These are phyloP conservation scores for Polyodon spathula DNA, from an alignment of 2,113 vertebrate genomes.

Conservation along the genomic window DNA sequence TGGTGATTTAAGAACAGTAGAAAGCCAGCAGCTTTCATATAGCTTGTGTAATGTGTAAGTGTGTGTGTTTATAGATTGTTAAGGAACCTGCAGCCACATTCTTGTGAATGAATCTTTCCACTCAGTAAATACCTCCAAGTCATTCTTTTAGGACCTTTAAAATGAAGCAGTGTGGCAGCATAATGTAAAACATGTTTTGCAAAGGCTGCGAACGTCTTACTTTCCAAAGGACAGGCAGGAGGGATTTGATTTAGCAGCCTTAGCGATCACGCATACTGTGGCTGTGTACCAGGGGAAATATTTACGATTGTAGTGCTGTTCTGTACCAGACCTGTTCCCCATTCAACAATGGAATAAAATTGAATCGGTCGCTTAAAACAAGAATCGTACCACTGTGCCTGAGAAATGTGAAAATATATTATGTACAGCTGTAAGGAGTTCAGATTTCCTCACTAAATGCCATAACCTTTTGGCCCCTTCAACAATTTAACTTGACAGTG, in stretches of 20 bases:
- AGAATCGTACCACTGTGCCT: background rate
- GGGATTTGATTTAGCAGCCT: background rate
- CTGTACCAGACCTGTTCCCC: background rate
- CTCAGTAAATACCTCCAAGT: slow-evolving; percentile 19
- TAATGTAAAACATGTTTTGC: slow-evolving; percentile 26
- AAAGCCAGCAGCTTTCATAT: slow-evolving; percentile 42
- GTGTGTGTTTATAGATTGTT: background rate
- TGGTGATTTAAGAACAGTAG: slow-evolving; percentile 36
- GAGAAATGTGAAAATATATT: slow-evolving; percentile 1
- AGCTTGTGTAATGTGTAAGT: background rate
- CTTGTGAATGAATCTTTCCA: slow-evolving; percentile 16
- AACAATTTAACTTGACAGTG: slow-evolving; percentile 36
- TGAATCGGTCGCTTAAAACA: background rate
- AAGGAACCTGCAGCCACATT: background rate
- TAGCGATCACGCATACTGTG: slow-evolving; percentile 6
- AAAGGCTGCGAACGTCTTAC: slow-evolving; percentile 10
- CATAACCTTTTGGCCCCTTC: slow-evolving; percentile 11
- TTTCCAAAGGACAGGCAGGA: slow-evolving; percentile 1
- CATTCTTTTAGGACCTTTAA: slow-evolving; percentile 19
- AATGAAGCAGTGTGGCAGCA: slow-evolving; percentile 3
- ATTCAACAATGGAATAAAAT: background rate
- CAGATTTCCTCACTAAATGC: background rate
- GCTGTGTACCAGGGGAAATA: background rate
- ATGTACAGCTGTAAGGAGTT: slow-evolving; percentile 13
- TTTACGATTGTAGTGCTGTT: background rate